Evolutionary conservation across 53 echinoderm and acorn worm genomes (phyloP), one percentile per base, ranked within the genome.

Genomic region (Luidia sarsii): DNA sequence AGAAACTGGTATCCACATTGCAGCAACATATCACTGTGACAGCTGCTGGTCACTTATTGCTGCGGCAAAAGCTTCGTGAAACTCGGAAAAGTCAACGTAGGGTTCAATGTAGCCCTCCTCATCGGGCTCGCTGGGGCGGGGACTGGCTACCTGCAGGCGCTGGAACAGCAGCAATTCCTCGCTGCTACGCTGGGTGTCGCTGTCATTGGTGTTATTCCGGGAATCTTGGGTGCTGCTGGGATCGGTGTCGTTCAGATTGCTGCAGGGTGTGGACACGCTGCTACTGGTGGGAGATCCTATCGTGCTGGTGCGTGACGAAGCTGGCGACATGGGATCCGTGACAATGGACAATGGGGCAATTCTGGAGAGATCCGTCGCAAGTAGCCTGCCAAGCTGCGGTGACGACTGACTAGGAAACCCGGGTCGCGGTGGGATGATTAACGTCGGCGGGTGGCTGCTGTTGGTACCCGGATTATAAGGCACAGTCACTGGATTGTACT

Each of bases 21-120:
- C 39, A 56, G 20, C 13, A 57, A 28, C n/a, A n/a, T 49, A 64
- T 46, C 33, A 67, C 57, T 84, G 84, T 2, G 84, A 84, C 25
- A 64, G 52, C 19, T 72, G 84, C n/a, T 50, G 27, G 23, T 84
- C 84, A 3, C 23, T 72, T 10, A 73, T 59, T 6, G 84, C 84
- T 21, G 84, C 73, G 13, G 61, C 63, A 14, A 60, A 90, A 0
- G 85, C 92, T 46, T 57, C 64, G 29, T 83, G 81, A 50, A 94
- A 94, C n/a, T 99, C 91, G 23, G 81, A 80, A 71, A 99, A 99
- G 62, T 99, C 91, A 1, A 94, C 94, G 33, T 99, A 94, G 0
- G 99, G 74, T 27, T 94, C 89, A 38, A 94, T 99, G 50, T 69
- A 70, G 0, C 89, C 90, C n/a, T 94, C 88, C 20, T 94, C 89